A percentile compares a stretch with the other conserved stretches of the same genome.
Conservation (phyloP, 2,113 vertebrate genomes). For the Muscicapa adusta region DNA sequence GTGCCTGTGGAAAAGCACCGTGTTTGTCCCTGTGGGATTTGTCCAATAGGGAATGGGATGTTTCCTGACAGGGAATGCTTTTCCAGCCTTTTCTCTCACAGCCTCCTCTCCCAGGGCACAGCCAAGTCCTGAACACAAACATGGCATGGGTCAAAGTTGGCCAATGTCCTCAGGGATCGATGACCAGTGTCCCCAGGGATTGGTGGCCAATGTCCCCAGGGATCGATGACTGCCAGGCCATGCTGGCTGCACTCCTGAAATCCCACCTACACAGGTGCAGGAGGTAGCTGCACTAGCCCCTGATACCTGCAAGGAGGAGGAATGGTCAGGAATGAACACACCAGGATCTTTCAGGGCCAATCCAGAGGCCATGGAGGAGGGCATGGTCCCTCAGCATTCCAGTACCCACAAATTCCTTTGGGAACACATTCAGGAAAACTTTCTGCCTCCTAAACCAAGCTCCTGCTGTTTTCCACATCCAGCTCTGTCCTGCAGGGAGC, state of each 20-base stretch:
- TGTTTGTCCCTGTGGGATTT: not conserved
- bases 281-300: not conserved
- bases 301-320: not conserved
- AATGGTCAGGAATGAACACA: not conserved
- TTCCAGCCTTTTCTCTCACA: not conserved
- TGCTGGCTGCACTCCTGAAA: not conserved
- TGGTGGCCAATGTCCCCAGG: not conserved
- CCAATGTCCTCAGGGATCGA: not conserved
- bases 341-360: not conserved
- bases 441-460: not conserved
- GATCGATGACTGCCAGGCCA: accelerated
- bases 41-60: not conserved
- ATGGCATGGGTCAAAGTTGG: accelerated
- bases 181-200: not conserved
- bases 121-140: not conserved
- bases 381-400: not conserved
- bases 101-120: not conserved
- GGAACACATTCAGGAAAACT: not conserved
- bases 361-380: not conserved
- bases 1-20: accelerated
- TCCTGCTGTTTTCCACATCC: not conserved
- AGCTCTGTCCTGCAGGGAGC: not conserved
- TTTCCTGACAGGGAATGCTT: not conserved
- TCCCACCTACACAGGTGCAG: not conserved
- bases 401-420: not conserved